Percentiles rank a stretch among this genome's conserved stretches.
These are phyloP conservation scores for Urocynchramus pylzowi DNA, from an alignment of 2,113 vertebrate genomes.

Conservation along the genomic window DNA sequence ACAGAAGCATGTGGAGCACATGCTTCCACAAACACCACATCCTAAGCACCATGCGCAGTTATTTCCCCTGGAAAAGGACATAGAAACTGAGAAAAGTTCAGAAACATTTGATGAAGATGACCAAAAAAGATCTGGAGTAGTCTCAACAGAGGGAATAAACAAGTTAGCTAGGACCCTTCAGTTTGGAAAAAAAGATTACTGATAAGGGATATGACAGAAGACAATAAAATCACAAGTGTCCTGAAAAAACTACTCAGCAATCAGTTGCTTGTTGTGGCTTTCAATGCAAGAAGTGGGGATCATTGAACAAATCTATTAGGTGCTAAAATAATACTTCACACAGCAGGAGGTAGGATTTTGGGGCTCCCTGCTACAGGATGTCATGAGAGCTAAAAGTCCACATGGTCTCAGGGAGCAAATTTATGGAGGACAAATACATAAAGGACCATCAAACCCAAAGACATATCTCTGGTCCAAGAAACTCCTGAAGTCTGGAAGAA, in stretches of 20 bases:
- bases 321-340: neutral
- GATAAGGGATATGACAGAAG: neutral
- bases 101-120: neutral
- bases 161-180: neutral
- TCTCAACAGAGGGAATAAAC: neutral
- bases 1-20: no score
- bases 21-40: accelerated
- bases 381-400: neutral
- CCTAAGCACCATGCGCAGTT: neutral
- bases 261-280: neutral
- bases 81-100: neutral
- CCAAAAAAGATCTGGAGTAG: neutral
- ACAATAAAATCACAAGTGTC: neutral
- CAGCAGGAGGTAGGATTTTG: neutral
- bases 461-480: neutral
- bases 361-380: neutral
- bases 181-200: neutral
- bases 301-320: neutral
- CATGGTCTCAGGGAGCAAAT: neutral
- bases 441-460: neutral
- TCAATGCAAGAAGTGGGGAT: neutral
- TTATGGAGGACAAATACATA: neutral
- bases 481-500: neutral
- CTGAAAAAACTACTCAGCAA: neutral
- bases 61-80: neutral